These are phyloP conservation scores for Lindbergichthys nudifrons DNA, from an alignment of 2,797 vertebrate genomes.

Conservation along the genomic window DNA sequence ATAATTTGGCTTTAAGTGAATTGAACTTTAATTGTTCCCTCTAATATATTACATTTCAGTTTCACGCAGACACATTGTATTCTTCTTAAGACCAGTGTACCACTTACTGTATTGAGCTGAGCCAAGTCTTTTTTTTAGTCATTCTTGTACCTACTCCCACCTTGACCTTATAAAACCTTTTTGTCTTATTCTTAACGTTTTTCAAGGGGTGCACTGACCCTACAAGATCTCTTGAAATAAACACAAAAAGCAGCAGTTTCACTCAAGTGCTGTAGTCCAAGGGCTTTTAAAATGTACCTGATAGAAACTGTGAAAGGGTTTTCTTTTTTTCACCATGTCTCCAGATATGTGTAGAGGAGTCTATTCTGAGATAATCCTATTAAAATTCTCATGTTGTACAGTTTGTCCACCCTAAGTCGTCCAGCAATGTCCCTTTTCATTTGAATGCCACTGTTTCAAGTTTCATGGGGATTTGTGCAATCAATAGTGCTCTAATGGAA, in stretches of 20 bases:
- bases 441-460: slow-evolving; percentile 58
- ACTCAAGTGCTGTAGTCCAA: slow-evolving; percentile 15
- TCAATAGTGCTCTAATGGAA: slow-evolving; percentile 43
- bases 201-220: not conserved
- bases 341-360: slow-evolving; percentile 35
- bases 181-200: slow-evolving; percentile 29
- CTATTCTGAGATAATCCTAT: slow-evolving; percentile 56
- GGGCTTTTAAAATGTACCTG: slow-evolving; percentile 23
- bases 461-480: slow-evolving; percentile 56
- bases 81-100: not conserved
- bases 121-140: slow-evolving; percentile 17
- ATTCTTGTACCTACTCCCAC: slow-evolving; percentile 10
- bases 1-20: not conserved
- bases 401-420: slow-evolving; percentile 44
- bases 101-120: slow-evolving; percentile 22
- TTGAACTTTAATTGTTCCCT: too few relatives aligned
- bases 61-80: not conserved
- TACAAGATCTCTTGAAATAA: slow-evolving; percentile 25
- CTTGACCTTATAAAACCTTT: slow-evolving; percentile 23
- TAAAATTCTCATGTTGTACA: slow-evolving; percentile 60
- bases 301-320: slow-evolving; percentile 11
- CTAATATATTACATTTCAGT: not conserved
- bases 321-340: slow-evolving; percentile 27
- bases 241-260: slow-evolving; percentile 10
- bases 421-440: slow-evolving; percentile 56